Evolutionary conservation across 1,140 invertebrate species (phyloP), one percentile per base, ranked within the genome.

Genomic region (Cyrtorhinus lividipennis): DNA sequence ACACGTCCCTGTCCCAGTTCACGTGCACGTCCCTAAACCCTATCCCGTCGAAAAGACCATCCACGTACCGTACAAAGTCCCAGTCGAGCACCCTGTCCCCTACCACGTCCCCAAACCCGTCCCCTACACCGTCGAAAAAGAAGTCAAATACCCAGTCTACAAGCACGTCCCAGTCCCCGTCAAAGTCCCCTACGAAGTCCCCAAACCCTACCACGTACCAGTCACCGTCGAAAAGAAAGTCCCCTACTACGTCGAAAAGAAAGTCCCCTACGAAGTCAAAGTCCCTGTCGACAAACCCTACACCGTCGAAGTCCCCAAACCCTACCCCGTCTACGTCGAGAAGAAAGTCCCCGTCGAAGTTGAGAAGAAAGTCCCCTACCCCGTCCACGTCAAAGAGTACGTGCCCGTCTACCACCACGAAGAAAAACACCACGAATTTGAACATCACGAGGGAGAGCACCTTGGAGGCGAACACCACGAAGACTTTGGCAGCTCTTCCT

Each of bases 11-110:
- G 62, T 64, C 20, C 62, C 65, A 1, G 67, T 84, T 24, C 81
- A 85, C 67, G 85, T 83, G 64, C 83, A 83, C 70, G 82, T 88
- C 58, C 82, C 82, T 1, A 79, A 81, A 71, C 77, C 77, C 63
- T 80, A 81, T 0, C 71, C 77, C 20, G 80, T 80, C 64, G 80
- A 77, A 24, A 75, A 80, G 44, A 79, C 84, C 25, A 63, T 68
- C 0, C 68, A 67, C 12, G 64, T 66, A 0, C 65, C 64, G 2
- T 56, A 65, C 44, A 64, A 68, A 18, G 68, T 67, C 0, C 83
- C 81, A n/a, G 63, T 64, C 12, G 63, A 64, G 24, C 15, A 56
- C 5, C 63, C 63, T 13, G 63, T 64, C 13, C 63, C 63, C 2
- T 30, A 45, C 45, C 63, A 45, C 24, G 58, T 64, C 2, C 10